Evolutionary conservation across 2,113 vertebrate genomes (phyloP).

Genomic region (Procavia capensis): DNA sequence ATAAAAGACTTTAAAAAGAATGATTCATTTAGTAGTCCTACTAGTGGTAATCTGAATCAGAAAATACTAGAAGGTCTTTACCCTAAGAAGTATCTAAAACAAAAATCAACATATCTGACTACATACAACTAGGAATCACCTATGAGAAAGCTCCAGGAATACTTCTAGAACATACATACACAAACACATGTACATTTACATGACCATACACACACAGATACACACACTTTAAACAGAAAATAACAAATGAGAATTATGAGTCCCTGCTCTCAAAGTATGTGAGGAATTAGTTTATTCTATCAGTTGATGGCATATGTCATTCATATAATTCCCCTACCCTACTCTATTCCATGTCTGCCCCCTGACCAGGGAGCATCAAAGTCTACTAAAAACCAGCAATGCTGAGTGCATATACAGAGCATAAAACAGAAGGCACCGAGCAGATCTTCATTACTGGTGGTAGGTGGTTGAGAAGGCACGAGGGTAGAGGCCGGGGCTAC

Average conservation of each 20-base stretch:
- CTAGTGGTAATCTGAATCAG: slow-evolving; percentile 7
- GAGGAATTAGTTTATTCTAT: background rate
- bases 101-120: background rate
- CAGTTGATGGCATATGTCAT: background rate
- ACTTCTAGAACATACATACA: background rate
- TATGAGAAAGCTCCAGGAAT: background rate
- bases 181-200: background rate
- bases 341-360: background rate
- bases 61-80: slow-evolving; percentile 9
- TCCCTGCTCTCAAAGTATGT: background rate
- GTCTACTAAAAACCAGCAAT: background rate
- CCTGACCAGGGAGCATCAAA: background rate
- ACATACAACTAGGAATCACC: background rate
- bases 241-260: background rate
- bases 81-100: background rate
- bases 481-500: background rate
- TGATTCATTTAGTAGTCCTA: background rate
- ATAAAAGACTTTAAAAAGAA: background rate
- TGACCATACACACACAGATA: background rate
- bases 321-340: background rate
- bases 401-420: background rate
- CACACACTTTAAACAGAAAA: background rate
- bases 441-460: background rate
- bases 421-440: background rate
- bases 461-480: background rate